Evolutionary conservation across 2,888 invertebrate species (phyloP).

Genomic region (Cheilosia scutellata): DNA sequence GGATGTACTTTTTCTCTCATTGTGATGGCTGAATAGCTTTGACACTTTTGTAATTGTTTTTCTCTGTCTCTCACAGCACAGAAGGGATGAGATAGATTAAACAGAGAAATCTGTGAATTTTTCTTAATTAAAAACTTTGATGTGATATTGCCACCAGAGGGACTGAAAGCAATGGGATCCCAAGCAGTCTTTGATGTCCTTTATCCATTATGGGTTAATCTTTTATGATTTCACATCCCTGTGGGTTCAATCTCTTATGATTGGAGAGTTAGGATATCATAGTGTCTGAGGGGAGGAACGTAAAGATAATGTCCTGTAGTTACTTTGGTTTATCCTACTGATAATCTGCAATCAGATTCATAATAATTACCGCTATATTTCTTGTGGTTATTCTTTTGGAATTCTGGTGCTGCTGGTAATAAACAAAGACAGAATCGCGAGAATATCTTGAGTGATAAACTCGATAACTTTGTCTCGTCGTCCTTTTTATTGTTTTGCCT

Average conservation of each 20-base stretch:
- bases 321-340: conserved; percentile 47
- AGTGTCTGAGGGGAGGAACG: conserved; percentile 12
- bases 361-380: conserved; percentile 57
- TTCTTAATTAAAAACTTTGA: conserved; percentile 74
- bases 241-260: conserved; percentile 53
- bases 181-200: conserved; percentile 47
- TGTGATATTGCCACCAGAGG: conserved; percentile 23
- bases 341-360: conserved; percentile 68
- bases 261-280: conserved; percentile 13
- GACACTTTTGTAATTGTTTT: conserved; percentile 15
- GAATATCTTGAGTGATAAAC: conserved; percentile 68
- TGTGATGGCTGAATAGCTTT: conserved; percentile 3
- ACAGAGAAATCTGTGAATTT: conserved; percentile 50
- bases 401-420: conserved; percentile 47
- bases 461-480: conserved; percentile 58
- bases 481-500: conserved; percentile 45
- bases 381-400: conserved; percentile 9
- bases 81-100: conserved; percentile 32
- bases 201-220: conserved; percentile 59
- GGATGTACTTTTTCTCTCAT: not conserved
- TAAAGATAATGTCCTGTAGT: conserved; percentile 60
- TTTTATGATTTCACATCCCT: conserved; percentile 47
- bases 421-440: conserved; percentile 34
- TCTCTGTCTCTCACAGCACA: not conserved
- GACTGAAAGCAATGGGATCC: conserved; percentile 7